Percentiles rank a stretch among this genome's conserved stretches.
phyloP scores from a whole-genome alignment of 2,888 invertebrate species.

The Drosophila mercatorum region DNA sequence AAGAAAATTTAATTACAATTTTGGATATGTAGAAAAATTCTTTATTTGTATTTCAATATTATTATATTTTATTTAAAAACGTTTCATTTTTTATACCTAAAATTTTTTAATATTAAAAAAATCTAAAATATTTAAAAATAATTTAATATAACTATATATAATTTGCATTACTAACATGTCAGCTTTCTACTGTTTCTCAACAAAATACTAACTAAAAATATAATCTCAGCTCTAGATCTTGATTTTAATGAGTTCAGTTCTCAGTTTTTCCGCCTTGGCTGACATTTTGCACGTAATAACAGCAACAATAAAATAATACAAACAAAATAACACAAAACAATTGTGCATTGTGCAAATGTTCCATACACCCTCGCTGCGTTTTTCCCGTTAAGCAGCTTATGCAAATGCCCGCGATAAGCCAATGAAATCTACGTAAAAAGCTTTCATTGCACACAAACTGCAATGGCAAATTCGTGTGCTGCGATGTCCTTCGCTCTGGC shows the following conservation, averaged over 20 bases:
- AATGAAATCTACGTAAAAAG: constrained; percentile 20
- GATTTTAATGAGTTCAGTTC: not conserved
- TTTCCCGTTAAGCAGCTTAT: constrained; percentile 33
- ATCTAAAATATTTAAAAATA: no score
- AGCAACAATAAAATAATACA: not conserved
- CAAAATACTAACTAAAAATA: not conserved
- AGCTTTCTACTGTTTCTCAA: not conserved
- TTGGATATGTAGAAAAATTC: no score
- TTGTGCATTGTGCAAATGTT: constrained; percentile 17
- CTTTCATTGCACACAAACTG: constrained; percentile 19
- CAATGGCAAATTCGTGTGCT: constrained; percentile 11
- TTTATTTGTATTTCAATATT: no score
- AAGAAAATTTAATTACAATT: no score
- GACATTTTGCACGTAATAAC: constrained; percentile 21
- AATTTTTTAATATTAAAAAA: no score
- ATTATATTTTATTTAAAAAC: no score
- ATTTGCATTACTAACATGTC: no score
- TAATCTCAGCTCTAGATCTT: not conserved
- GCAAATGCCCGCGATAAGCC: constrained; percentile 43
- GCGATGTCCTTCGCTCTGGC: constrained; percentile 29
- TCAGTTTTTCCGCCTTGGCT: constrained; percentile 2
- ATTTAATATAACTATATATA: no score
- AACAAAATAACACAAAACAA: not conserved
- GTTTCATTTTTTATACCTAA: no score
- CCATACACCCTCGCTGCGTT: not conserved